Base-by-base conservation (phyloP, 1,140 invertebrate genomes). In the Brachionus koreanus region DNA sequence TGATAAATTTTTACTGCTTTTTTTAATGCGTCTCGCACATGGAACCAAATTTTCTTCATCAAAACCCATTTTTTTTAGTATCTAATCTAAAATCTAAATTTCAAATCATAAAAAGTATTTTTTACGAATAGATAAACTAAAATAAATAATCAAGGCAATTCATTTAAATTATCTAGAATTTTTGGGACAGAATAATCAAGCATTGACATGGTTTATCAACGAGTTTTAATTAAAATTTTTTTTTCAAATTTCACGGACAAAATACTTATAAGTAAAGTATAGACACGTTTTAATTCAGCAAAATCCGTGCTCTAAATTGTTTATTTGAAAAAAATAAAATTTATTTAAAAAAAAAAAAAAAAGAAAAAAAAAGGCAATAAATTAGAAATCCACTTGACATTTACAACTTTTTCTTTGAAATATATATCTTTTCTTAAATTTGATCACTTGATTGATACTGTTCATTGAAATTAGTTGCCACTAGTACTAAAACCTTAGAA, bases 391-490 rank as follows among this genome's bases (percentile, higher is more conserved):
- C 33, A 69, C 65, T 69, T 69, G 65, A 69, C 65, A 69, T 69
- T 69, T 69, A 39, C n/a, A 69, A 39, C 33, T 37, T 65, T 65
- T 65, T 42, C 65, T 69, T 69, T 69, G 65, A 69, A 69, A 69
- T 69, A 19, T 16, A 39, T 69, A 69, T 69, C 65, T 69, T 69
- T 69, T 69, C 35, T 69, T 39, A 39, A 37, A 39, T 69, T 69
- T 23, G 49, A 57, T 69, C 65, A 39, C 35, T 69, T 69, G 33
- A 65, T 37, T 39, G 65, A 39, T 69, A 69, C 35, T 39, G 33
- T 39, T 39, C 3, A 69, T 69, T 69, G 19, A 57, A 57, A 23
- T 57, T 57, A 19, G 19, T 57, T 57, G 1, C 19, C 16, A 57
- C 49, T 57, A 9, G 49, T 57, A 9, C n/a, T 7, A 57, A 57